Evolutionary conservation across 1,140 invertebrate species (phyloP).

Genomic region (Penaeus japonicus): DNA sequence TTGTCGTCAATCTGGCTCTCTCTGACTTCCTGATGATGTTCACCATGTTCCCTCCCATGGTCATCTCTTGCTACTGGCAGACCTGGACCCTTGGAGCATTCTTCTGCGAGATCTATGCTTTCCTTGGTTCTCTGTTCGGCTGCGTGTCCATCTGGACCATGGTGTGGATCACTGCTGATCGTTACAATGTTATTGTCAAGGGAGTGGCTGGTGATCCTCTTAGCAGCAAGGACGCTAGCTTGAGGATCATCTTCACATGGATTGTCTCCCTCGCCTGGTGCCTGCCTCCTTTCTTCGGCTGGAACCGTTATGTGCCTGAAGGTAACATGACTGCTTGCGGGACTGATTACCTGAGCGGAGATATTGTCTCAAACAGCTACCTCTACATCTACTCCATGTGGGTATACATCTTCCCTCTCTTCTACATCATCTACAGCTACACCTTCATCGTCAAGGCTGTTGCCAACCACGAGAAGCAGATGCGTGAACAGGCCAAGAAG

Average conservation of each 20-base stretch:
- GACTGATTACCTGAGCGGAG: conserved; percentile 2
- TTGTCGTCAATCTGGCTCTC: conserved; percentile 85
- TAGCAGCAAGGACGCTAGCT: background rate
- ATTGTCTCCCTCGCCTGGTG: background rate
- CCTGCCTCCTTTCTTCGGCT: background rate
- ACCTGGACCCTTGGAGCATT: conserved; percentile 69
- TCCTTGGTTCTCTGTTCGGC: conserved; percentile 70
- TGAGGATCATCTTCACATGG: background rate
- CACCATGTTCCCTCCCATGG: conserved; percentile 77
- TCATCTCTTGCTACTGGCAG: conserved; percentile 73
- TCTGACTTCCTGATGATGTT: conserved; percentile 82
- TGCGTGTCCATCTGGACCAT: conserved; percentile 60
- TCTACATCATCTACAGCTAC: conserved; percentile 63
- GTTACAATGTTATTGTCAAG: conserved; percentile 57
- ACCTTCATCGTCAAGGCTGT: conserved; percentile 65
- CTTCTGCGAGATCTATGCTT: conserved; percentile 82
- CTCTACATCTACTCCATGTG: conserved; percentile 15
- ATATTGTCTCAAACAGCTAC: conserved; percentile 4
- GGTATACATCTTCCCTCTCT: conserved; percentile 56
- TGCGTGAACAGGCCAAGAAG: conserved; percentile 55
- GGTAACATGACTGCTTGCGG: conserved; percentile 19
- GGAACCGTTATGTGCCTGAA: conserved; percentile 20
- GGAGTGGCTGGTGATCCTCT: background rate
- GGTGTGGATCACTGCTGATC: conserved; percentile 60
- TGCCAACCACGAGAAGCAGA: conserved; percentile 63